Conservation (phyloP, 2,113 vertebrate species). For the Scytalopus superciliaris region DNA sequence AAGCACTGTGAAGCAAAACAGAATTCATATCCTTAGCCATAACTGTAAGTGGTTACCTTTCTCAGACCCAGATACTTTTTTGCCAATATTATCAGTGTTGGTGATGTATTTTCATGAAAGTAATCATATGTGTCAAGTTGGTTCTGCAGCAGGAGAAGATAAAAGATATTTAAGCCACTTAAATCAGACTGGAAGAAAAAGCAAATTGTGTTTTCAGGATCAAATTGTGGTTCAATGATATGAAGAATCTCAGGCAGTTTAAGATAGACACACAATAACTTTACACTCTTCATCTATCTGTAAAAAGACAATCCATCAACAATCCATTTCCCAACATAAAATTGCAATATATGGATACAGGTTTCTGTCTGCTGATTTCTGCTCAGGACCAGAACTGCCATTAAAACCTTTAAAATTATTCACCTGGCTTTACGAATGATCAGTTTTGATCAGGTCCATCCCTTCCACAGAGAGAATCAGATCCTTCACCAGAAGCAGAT, state of each 20-base stretch:
- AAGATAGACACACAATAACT: not conserved
- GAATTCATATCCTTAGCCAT: not conserved
- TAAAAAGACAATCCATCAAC: not conserved
- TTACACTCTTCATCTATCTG: not conserved
- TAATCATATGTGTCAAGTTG: not conserved
- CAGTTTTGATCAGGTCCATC: accelerated
- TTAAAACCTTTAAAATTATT: not conserved
- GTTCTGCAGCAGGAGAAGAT: not conserved
- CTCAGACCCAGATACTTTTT: not conserved
- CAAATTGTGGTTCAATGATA: not conserved
- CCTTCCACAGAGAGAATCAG: not conserved
- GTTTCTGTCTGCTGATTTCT: not conserved
- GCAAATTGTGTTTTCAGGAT: not conserved
- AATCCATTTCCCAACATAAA: not conserved
- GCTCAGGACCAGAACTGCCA: not conserved
- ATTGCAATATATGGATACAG: not conserved
- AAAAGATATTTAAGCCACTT: not conserved
- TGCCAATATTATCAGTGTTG: not conserved
- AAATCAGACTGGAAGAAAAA: not conserved
- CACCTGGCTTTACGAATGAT: not conserved
- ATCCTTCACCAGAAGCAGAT: not conserved
- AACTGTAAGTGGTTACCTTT: not conserved
- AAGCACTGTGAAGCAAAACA: not conserved
- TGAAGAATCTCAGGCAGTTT: not conserved
- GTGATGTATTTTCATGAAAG: not conserved